phyloP scores from a whole-genome alignment of 2,113 vertebrate species.

The Hippocampus guttulatus region DNA sequence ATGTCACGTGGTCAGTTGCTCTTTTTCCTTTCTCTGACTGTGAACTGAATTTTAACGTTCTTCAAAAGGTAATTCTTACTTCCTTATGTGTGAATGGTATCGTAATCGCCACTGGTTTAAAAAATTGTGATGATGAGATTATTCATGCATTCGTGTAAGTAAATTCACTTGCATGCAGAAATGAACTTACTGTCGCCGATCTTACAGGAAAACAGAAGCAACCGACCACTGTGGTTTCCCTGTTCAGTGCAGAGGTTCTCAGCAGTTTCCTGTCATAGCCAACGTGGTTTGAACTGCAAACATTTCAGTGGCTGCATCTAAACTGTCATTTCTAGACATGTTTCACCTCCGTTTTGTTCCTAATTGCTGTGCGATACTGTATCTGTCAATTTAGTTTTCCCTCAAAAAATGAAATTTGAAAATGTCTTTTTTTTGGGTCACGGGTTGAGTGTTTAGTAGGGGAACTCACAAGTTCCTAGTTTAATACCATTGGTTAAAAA shows the following conservation, averaged over 20 bases:
- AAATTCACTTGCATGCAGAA: not conserved
- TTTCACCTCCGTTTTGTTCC: not conserved
- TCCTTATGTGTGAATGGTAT: not conserved
- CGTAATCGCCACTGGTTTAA: not conserved
- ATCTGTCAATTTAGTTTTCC: not conserved
- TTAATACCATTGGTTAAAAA: too few relatives aligned
- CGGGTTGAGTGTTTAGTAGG: too few relatives aligned
- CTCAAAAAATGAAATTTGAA: too few relatives aligned
- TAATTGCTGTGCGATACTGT: too few relatives aligned
- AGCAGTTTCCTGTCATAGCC: constrained; percentile 49
- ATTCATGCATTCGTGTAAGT: not conserved
- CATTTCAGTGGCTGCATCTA: not conserved
- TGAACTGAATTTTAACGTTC: constrained; percentile 4
- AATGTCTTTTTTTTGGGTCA: too few relatives aligned
- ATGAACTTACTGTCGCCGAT: not conserved
- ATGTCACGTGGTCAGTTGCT: constrained; percentile 5
- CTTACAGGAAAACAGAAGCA: constrained; percentile 45
- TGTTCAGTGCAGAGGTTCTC: constrained; percentile 18
- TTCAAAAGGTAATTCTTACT: not conserved
- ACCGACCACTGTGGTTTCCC: constrained; percentile 43
- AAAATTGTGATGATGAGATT: not conserved
- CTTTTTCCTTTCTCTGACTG: not conserved
- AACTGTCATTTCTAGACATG: not conserved
- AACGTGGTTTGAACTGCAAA: constrained; percentile 9
- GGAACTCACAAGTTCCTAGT: too few relatives aligned